Conservation (phyloP, 2,113 vertebrate genomes). For the Alligator sinensis region DNA sequence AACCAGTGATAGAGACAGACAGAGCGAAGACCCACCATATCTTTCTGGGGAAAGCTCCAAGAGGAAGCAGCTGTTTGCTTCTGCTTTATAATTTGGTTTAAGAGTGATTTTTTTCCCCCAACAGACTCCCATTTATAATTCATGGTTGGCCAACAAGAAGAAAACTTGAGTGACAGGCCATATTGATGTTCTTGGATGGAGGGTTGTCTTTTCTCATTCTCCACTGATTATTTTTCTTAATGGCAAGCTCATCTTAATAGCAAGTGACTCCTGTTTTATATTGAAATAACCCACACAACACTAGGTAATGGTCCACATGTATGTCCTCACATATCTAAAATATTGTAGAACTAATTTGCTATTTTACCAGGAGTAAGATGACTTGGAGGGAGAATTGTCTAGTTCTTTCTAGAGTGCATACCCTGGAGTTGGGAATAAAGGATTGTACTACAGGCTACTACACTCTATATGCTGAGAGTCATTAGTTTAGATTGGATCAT, state of each 20-base stretch:
- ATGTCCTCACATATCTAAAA: background rate
- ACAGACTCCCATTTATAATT: background rate
- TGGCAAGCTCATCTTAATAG: background rate
- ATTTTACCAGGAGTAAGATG: background rate
- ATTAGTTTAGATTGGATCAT: background rate
- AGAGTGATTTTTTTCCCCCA: too few species aligned
- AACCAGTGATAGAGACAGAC: too few species aligned
- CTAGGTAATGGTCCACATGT: background rate
- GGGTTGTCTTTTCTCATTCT: background rate
- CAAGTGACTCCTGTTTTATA: background rate
- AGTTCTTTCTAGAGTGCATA: background rate
- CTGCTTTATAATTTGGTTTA: too few species aligned
- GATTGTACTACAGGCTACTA: background rate
- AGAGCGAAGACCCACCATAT: too few species aligned
- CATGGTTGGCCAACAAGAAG: background rate
- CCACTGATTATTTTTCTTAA: background rate
- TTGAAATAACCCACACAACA: background rate
- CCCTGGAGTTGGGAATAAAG: background rate
- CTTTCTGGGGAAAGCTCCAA: too few species aligned
- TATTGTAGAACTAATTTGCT: background rate
- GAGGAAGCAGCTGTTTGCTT: too few species aligned
- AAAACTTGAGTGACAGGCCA: background rate
- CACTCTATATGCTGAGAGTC: background rate
- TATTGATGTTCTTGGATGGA: background rate
- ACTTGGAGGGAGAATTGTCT: background rate